Evolutionary conservation across 2,797 vertebrate genomes (phyloP), one percentile per base, ranked within the genome.

Genomic region (Thaleichthys pacificus): DNA sequence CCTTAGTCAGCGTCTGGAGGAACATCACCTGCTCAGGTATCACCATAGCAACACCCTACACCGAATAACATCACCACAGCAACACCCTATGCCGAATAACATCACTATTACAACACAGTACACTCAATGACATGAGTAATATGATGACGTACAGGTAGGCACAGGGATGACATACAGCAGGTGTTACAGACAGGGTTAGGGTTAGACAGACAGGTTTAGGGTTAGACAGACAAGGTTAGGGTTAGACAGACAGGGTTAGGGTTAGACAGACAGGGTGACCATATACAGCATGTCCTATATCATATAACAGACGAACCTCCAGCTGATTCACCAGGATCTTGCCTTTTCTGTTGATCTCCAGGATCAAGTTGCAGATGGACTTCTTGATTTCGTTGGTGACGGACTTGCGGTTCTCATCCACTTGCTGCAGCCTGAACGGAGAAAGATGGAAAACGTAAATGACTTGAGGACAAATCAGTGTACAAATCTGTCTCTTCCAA

Each of bases 371-470:
- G 87, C 97, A 99, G 84, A 99, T 97, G 69, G 97, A 96, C 87
- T 98, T 97, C 92, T 98, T 99, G 78, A 99, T 98, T 88, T 99
- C 97, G 78, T 98, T 97, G 61, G 97, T 96, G 69, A 99, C 97
- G 21, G 93, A 90, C 73, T 96, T 98, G 60, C 97, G 95, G 88
- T 99, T 99, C 87, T 98, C 97, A 82, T 98, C 98, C 69, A 98
- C 96, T 87, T 99, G 96, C 75, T 96, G 95, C 81, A 99, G 95
- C 86, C 98, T 99, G 87, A 49, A 54, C 69, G 67, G 51, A 60
- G 3, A 56, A 57, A 22, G 11, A 5, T 58, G 66, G 21, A 21
- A 7, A 2, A 19, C 61, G 30, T 11, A 66, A 28, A 21, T 21
- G 38, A 14, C 35, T 51, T 7, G 32, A 35, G 32, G 5, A 51